Evolutionary conservation across 2,797 vertebrate species (phyloP).

Genomic region (Bovichtus diacanthus): DNA sequence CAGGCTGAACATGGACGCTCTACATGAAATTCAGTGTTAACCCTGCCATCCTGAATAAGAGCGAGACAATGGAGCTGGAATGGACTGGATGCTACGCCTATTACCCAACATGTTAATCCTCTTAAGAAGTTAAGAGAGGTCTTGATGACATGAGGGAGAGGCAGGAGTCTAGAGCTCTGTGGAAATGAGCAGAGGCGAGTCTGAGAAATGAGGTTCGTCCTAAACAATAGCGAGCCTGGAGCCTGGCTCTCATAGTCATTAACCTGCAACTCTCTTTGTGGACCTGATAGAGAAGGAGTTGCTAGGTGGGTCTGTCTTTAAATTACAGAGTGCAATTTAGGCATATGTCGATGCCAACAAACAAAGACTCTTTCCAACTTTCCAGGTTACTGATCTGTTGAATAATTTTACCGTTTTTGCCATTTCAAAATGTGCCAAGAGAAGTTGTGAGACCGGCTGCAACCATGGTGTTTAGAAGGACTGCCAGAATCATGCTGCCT

Average conservation of each 20-base stretch:
- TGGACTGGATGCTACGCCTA: slow-evolving; percentile 61
- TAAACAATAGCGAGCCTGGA: slow-evolving; percentile 46
- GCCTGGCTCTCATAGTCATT: slow-evolving; percentile 43
- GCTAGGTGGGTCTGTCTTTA: slow-evolving; percentile 15
- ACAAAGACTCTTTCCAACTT: neutral
- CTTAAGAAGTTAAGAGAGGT: slow-evolving; percentile 75
- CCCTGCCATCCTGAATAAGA: slow-evolving; percentile 51
- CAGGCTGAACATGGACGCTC: slow-evolving; percentile 49
- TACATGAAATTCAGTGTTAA: slow-evolving; percentile 65
- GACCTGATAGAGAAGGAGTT: slow-evolving; percentile 1
- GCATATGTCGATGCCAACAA: slow-evolving; percentile 3
- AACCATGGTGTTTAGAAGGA: slow-evolving; percentile 39
- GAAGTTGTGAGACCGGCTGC: slow-evolving; percentile 35
- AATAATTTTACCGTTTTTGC: neutral
- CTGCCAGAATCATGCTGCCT: slow-evolving; percentile 56
- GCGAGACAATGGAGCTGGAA: slow-evolving; percentile 64
- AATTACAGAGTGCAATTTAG: slow-evolving; percentile 2
- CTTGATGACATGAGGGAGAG: slow-evolving; percentile 60
- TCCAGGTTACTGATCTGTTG: slow-evolving; percentile 9
- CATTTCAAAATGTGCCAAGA: slow-evolving; percentile 4
- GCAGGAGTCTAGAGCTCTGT: slow-evolving; percentile 25
- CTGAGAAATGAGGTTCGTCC: slow-evolving; percentile 46
- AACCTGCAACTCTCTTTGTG: slow-evolving; percentile 54
- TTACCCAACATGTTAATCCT: slow-evolving; percentile 78
- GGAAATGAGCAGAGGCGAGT: slow-evolving; percentile 37